phyloP scores from a whole-genome alignment of 1,140 invertebrate species.

The Cherax quadricarinatus region DNA sequence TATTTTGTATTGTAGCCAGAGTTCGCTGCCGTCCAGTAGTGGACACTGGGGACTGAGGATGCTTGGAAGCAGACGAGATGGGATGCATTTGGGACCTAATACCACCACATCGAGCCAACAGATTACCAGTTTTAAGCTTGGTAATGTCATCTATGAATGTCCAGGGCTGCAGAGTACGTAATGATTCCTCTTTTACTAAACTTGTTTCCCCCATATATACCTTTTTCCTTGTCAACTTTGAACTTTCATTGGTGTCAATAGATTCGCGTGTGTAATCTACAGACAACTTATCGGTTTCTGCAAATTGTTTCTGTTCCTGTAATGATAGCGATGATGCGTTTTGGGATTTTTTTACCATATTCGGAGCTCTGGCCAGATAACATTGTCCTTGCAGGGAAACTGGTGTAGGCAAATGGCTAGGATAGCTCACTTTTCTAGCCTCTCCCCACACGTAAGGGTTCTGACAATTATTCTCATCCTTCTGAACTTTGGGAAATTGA shows the following conservation, averaged over 20 bases:
- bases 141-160: neutral
- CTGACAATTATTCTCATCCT: neutral
- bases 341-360: too few relatives aligned
- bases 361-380: too few relatives aligned
- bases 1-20: neutral
- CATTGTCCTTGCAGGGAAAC: too few relatives aligned
- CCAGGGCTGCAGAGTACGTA: neutral
- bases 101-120: constrained; percentile 27
- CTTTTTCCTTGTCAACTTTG: neutral
- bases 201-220: too few relatives aligned
- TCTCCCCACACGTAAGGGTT: too few relatives aligned
- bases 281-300: too few relatives aligned
- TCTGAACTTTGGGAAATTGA: neutral
- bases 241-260: neutral
- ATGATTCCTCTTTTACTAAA: neutral
- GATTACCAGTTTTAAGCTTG: constrained; percentile 38
- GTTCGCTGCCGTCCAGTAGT: neutral
- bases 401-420: too few relatives aligned
- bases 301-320: too few relatives aligned
- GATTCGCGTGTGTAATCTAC: neutral
- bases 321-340: too few relatives aligned
- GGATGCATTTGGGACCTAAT: neutral
- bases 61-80: neutral
- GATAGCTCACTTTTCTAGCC: too few relatives aligned
- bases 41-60: neutral